These are phyloP conservation scores for Macrocentrus cingulum DNA, from an alignment of 1,140 invertebrate genomes.

Conservation along the genomic window DNA sequence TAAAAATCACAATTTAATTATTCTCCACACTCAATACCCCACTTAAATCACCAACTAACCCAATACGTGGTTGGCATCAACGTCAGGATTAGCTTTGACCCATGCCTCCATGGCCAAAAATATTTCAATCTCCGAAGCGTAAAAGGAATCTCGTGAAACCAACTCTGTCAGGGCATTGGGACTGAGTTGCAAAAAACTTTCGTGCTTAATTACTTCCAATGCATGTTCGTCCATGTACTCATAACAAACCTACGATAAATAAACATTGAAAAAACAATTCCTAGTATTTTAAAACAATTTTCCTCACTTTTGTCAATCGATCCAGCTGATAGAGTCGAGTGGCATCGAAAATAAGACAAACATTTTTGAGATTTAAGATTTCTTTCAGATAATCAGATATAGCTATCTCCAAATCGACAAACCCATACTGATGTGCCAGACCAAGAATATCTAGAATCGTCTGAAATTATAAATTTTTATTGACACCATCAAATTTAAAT, in stretches of 20 bases:
- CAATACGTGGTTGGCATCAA: conserved; percentile 60
- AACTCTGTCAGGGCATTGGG: conserved; percentile 78
- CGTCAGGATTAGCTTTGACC: conserved; percentile 75
- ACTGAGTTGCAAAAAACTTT: conserved; percentile 83
- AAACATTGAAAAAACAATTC: not conserved
- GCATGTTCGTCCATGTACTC: conserved; percentile 90
- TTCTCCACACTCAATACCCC: no score
- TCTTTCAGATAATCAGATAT: conserved; percentile 93
- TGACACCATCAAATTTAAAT: not conserved
- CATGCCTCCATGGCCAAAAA: conserved; percentile 86
- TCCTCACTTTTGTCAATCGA: conserved; percentile 62
- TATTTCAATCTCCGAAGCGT: conserved; percentile 92
- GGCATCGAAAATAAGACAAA: conserved; percentile 91
- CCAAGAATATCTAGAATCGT: conserved; percentile 57
- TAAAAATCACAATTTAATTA: conserved; percentile 36
- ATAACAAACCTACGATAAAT: conserved; percentile 64
- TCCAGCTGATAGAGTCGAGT: conserved; percentile 74
- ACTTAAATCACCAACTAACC: no score
- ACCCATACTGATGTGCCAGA: conserved; percentile 93
- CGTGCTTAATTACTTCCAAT: conserved; percentile 76
- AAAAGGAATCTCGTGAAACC: conserved; percentile 92
- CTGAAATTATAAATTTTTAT: no score
- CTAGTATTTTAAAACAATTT: no score
- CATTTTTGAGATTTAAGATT: conserved; percentile 83
- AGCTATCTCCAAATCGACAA: conserved; percentile 85